Evolutionary conservation across 2,888 invertebrate genomes (phyloP).

Genomic region (Scaptodrosophila latifasciaeformis): DNA sequence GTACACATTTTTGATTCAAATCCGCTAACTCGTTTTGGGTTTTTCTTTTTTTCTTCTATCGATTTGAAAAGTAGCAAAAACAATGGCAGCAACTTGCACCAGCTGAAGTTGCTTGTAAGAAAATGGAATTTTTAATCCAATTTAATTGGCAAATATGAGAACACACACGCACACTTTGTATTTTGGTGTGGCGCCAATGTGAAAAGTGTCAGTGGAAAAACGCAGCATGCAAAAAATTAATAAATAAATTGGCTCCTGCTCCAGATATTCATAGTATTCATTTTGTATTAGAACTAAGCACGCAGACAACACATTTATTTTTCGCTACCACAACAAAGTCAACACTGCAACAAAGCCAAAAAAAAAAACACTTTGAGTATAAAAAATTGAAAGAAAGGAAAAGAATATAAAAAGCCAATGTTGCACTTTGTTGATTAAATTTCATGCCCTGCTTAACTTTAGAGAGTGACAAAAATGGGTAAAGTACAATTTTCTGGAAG

Average conservation of each 20-base stretch:
- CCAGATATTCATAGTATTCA: slow-evolving; percentile 30
- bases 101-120: slow-evolving; percentile 36
- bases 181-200: too few species aligned
- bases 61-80: slow-evolving; percentile 1
- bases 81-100: slow-evolving; percentile 11
- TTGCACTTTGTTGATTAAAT: slow-evolving; percentile 65
- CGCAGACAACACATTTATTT: slow-evolving; percentile 57
- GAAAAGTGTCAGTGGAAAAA: not conserved
- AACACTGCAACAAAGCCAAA: slow-evolving; percentile 6
- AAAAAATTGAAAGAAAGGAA: slow-evolving; percentile 5
- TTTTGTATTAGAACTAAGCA: slow-evolving; percentile 41
- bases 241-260: slow-evolving; percentile 47
- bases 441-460: slow-evolving; percentile 46
- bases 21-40: too few species aligned
- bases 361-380: slow-evolving; percentile 11
- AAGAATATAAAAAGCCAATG: slow-evolving; percentile 34
- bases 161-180: too few species aligned
- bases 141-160: slow-evolving; percentile 50
- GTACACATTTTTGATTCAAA: slow-evolving; percentile 35
- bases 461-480: too few species aligned
- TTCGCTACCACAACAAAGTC: slow-evolving; percentile 5
- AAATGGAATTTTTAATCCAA: slow-evolving; percentile 69
- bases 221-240: slow-evolving; percentile 33
- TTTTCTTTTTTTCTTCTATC: too few species aligned
- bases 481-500: too few species aligned